Base-by-base conservation (phyloP, 2,888 invertebrate species). In the Nipponacmea schrenckii region DNA sequence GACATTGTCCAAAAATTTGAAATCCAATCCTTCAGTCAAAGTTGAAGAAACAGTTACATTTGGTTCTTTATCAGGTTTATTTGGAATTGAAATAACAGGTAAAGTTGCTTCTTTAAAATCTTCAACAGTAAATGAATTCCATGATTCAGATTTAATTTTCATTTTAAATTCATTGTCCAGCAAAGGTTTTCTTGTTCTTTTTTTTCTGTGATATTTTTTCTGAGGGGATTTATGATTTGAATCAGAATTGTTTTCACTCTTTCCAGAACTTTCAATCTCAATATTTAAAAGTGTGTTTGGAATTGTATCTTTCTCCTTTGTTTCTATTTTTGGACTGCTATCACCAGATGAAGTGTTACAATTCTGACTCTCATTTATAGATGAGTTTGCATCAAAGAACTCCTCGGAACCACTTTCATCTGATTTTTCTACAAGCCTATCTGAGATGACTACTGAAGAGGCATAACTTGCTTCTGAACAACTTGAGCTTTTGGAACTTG, bases 111-210 rank as follows among this genome's bases (percentile, higher is more conserved):
- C 39, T 39, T 39, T 39, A 39, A 39, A 39, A 39, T 56, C 56
- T 24, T 56, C 56, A 56, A 31, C 56, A n/a, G 56, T 50, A 62
- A 78, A 73, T 39, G 73, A 70, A 46, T 62, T 74, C 81, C 81
- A 81, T 63, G 77, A 71, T 67, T 63, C 69, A 39, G 75, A 72
- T 44, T 74, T 67, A 67, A 79, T 77, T 64, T 74, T 77, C 27
- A 78, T 69, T 48, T 70, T 77, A 7, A 77, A 75, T 31, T 71
- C 70, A 17, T 70, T 64, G 71, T 74, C 74, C 31, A 82, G 64
- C 26, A 80, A 77, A 56, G 78, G 78, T 46, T 46, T 12, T 17
- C 26, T 12, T 26, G 48, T 27, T 24, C 24, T 15, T 67, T 66
- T 66, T 56, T 48, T 24, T 69, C 46, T 63, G 26, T 27, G 31